Base-by-base conservation (phyloP, 2,797 vertebrate species). In the Microhierax caerulescens region DNA sequence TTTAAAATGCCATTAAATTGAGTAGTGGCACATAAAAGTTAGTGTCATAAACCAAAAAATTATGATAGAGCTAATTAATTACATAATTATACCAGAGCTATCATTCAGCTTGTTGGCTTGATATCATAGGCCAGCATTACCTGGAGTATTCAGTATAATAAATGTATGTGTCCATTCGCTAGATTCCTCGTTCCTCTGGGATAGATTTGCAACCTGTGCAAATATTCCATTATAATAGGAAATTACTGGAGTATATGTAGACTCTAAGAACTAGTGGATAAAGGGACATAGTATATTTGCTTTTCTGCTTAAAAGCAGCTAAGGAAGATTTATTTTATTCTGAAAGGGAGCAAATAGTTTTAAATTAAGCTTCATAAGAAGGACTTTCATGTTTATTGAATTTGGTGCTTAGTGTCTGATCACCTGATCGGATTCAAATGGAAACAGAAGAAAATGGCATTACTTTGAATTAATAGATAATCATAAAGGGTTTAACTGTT, bases 1-100 rank as follows among this genome's bases (percentile, higher is more conserved):
- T 97, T 97, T 97, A 96, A 97, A 97, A 97, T 96, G 64, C 75
- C 90, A 93, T 95, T 97, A 97, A 93, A 94, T 92, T 85, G 89
- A 94, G 80, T 94, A 63, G 72, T 95, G 96, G 90, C 90, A 69
- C 86, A 91, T 97, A 92, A 95, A 96, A 97, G 81, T 32, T 86
- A 91, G 67, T 91, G 67, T 88, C 93, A 93, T 97, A 97, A 97
- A 97, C 37, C 95, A 94, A 92, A 92, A 98, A 97, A 91, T 96
- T 81, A 89, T 93, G 91, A 93, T 85, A 88, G 83, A 91, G 28
- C 91, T 97, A 96, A 97, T 97, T 96, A 97, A 96, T 96, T 94
- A 90, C 76, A 79, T 94, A 94, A 88, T 95, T 94, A 93, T 91
- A 37, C 53, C 70, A 86, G 83, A 70, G 50, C 75, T 86, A 81